Conservation (phyloP, 1,140 invertebrate genomes). For the Neodiprion pinetum region DNA sequence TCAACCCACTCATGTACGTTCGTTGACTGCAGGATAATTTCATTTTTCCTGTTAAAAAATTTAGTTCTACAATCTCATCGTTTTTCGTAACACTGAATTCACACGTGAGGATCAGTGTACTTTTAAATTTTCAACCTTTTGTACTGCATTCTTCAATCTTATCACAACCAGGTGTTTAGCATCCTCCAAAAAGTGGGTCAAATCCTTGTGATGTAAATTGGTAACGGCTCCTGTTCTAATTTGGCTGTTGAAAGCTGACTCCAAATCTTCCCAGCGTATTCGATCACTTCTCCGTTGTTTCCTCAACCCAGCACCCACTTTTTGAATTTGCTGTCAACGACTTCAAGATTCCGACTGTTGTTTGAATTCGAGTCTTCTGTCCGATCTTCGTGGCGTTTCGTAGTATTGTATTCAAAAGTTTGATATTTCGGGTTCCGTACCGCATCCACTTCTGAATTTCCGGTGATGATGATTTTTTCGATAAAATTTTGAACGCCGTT, state of each 20-base stretch:
- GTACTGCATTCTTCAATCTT: conserved; percentile 26
- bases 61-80: conserved; percentile 27
- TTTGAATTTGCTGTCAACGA: not conserved
- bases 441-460: too few relatives aligned
- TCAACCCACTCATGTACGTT: conserved; percentile 29
- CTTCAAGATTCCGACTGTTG: not conserved
- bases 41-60: conserved; percentile 31
- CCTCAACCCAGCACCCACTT: not conserved
- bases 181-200: conserved; percentile 28
- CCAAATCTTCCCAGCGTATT: conserved; percentile 25
- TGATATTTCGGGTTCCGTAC: not conserved
- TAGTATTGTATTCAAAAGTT: conserved; percentile 5
- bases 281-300: conserved; percentile 20
- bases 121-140: conserved; percentile 25
- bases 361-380: not conserved
- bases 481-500: too few relatives aligned
- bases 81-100: conserved; percentile 26
- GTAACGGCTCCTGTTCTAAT: conserved; percentile 28
- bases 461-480: too few relatives aligned
- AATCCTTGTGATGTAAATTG: conserved; percentile 32
- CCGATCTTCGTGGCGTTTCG: not conserved
- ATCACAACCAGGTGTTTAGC: conserved; percentile 18
- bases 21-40: not conserved
- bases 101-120: conserved; percentile 23
- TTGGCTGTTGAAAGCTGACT: conserved; percentile 22